Evolutionary conservation across 2,113 vertebrate genomes (phyloP), one percentile per base, ranked within the genome.

Genomic region (Seriola quinqueradiata): DNA sequence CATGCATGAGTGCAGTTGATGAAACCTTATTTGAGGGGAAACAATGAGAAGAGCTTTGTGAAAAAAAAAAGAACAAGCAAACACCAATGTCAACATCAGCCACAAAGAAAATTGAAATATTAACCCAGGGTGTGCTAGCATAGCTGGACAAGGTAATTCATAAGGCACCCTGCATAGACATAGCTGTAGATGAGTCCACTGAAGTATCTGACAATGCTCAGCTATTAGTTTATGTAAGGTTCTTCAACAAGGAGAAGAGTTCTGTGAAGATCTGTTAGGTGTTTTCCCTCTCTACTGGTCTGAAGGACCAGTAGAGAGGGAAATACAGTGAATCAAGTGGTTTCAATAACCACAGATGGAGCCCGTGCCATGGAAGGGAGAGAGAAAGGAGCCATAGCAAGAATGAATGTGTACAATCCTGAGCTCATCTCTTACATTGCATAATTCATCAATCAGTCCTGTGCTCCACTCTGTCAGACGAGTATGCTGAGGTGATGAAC

Each of bases 401-500:
- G 58, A 75, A 0, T 86, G 77, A 77, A 82, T 70, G 70, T 73
- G 17, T 80, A 85, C 77, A 76, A 77, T 64, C 82, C 79, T 60
- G 34, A 87, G 10, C 69, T 86, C 32, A 75, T 77, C 0, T 0
- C 59, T 65, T 85, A 87, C 50, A 81, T 4, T 81, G 77, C 66
- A 82, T 85, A 0, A 85, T 82, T 59, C 75, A 83, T 61, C 81
- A 85, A 42, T 69, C 76, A n/a, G 77, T 84, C 36, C 55, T 83
- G 0, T 87, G 78, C 2, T 2, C 85, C 73, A 9, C 81, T 65
- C 76, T 85, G 72, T 83, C 84, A 64, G 79, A 83, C 60, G 65
- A 86, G 44, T 28, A 83, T 81, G 79, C 69, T 82, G 75, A 82
- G 40, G 66, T 81, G 76, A 90, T 79, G 77, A 84, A 82, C 1